Conservation (phyloP, 2,113 vertebrate species). For the Gadus macrocephalus region DNA sequence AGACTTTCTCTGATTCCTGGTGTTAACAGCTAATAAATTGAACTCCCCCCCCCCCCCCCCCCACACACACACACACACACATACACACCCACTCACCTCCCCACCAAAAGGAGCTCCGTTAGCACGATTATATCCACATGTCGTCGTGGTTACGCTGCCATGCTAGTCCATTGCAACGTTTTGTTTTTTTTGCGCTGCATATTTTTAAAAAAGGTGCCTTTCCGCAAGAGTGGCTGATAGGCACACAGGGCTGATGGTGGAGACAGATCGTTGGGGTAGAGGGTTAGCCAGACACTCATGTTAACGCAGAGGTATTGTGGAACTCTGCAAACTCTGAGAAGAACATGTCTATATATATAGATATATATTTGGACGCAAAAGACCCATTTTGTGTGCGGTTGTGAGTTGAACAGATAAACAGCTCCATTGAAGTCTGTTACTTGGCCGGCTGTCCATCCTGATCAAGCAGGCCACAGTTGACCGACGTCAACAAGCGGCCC, state of each 20-base stretch:
- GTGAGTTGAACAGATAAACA: neutral
- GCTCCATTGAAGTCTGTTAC: too few relatives aligned
- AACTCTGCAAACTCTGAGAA: constrained; percentile 35
- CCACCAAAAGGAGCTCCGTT: constrained; percentile 30
- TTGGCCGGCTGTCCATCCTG: too few relatives aligned
- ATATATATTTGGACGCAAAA: too few relatives aligned
- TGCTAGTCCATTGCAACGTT: constrained; percentile 37
- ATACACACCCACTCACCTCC: neutral
- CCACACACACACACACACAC: neutral
- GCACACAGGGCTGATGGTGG: constrained; percentile 23
- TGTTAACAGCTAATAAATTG: constrained; percentile 78
- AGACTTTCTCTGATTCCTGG: constrained; percentile 58
- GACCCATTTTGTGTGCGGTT: neutral
- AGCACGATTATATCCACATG: constrained; percentile 71
- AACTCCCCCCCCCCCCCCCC: constrained; percentile 43
- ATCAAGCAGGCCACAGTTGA: constrained; percentile 3
- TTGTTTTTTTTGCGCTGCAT: constrained; percentile 40
- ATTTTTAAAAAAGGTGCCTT: constrained; percentile 62
- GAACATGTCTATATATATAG: constrained; percentile 9
- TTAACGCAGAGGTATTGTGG: constrained; percentile 46
- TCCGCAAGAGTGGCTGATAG: constrained; percentile 62
- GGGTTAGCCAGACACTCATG: constrained; percentile 44
- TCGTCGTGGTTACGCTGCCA: constrained; percentile 47
- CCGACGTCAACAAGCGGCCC: constrained; percentile 29
- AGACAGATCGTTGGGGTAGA: constrained; percentile 49